Conservation (phyloP, 2,113 vertebrate species). For the Orycteropus afer region DNA sequence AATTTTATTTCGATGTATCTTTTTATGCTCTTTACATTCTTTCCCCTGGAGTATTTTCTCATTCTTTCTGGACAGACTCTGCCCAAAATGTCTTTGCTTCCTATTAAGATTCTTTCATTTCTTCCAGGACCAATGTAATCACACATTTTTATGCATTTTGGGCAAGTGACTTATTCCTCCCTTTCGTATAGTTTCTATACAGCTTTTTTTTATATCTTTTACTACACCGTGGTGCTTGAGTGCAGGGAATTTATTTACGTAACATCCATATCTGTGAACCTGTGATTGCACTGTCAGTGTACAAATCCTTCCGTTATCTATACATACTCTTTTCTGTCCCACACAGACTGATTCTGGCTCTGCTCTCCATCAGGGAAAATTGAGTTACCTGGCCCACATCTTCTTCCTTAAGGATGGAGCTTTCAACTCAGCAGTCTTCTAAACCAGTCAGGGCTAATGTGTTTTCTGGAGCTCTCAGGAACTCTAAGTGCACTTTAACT, state of each 20-base stretch:
- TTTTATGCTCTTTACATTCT: background rate
- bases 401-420: background rate
- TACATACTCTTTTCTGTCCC: background rate
- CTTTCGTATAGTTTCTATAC: no score
- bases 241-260: background rate
- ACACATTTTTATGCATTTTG: background rate
- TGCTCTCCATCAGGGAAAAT: background rate
- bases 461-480: constrained; percentile 8
- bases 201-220: background rate
- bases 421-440: constrained; percentile 45
- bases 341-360: background rate
- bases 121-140: background rate
- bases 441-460: constrained; percentile 33
- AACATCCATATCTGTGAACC: background rate
- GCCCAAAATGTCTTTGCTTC: background rate
- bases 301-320: background rate
- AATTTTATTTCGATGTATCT: background rate
- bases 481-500: constrained; percentile 30
- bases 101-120: background rate
- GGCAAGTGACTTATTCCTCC: background rate
- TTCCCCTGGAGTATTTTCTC: background rate
- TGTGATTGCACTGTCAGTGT: background rate
- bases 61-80: background rate
- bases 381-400: background rate
- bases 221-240: background rate